Percentiles rank a stretch among this genome's conserved stretches.
phyloP scores from a whole-genome alignment of 2,888 invertebrate genomes.

The Plagodis dolabraria region DNA sequence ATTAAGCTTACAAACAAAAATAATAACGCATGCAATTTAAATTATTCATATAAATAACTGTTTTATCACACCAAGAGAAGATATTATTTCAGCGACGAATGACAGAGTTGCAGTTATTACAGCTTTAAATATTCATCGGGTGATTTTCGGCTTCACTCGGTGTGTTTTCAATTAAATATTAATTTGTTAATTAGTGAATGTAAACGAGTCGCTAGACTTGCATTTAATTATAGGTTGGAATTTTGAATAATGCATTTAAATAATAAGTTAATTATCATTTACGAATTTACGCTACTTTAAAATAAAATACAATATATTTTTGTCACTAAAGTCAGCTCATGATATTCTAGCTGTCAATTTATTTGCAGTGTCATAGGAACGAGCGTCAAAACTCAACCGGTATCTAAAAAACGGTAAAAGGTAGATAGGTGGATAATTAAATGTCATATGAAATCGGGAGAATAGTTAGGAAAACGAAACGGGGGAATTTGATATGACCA shows the following conservation, averaged over 20 bases:
- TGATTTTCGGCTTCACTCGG: constrained; percentile 47
- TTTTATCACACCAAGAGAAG: neutral
- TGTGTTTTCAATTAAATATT: constrained; percentile 33
- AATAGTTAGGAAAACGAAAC: no score
- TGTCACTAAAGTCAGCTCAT: no score
- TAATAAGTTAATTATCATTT: no score
- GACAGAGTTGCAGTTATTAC: constrained; percentile 54
- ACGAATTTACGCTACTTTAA: no score
- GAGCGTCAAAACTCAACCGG: no score
- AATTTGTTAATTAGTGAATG: constrained; percentile 33
- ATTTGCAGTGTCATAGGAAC: no score
- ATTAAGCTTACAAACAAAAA: neutral
- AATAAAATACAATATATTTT: no score
- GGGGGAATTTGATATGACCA: no score
- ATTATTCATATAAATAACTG: constrained; percentile 5
- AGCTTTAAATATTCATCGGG: constrained; percentile 55
- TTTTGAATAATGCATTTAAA: neutral
- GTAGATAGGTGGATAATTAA: no score
- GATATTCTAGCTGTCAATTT: no score
- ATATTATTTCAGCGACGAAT: constrained; percentile 39
- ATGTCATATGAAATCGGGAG: no score
- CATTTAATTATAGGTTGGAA: constrained; percentile 6
- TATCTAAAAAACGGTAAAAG: no score
- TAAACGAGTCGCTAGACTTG: constrained; percentile 31
- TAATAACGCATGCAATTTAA: constrained; percentile 1